A percentile compares a stretch with the other conserved stretches of the same genome.
phyloP scores from a whole-genome alignment of 2,888 invertebrate species.

The Nowickia ferox region DNA sequence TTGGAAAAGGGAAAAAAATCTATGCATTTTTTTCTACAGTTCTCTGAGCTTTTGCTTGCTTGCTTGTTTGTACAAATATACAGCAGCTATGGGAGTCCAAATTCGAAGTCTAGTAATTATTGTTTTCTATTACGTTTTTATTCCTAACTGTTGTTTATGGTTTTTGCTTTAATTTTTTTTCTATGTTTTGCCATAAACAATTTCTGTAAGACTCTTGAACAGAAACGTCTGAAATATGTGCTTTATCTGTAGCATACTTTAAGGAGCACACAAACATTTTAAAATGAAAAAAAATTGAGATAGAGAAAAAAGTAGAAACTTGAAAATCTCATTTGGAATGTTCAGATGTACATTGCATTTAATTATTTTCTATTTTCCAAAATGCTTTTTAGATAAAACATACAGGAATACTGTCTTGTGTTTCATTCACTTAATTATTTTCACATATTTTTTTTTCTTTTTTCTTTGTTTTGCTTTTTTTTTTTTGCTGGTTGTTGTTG shows the following conservation, averaged over 20 bases:
- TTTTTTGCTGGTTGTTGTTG: background rate
- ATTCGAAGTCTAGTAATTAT: constrained; percentile 57
- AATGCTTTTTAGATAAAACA: constrained; percentile 43
- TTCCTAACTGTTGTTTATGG: constrained; percentile 30
- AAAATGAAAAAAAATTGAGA: constrained; percentile 7
- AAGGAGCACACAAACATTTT: constrained; percentile 9
- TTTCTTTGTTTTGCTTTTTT: background rate
- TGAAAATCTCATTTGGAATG: constrained; percentile 55
- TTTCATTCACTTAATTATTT: constrained; percentile 54
- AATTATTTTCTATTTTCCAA: constrained; percentile 64
- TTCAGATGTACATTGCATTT: constrained; percentile 63
- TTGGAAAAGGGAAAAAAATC: background rate
- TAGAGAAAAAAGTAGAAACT: constrained; percentile 7
- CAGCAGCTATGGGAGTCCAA: background rate
- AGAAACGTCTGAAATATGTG: constrained; percentile 41
- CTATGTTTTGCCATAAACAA: constrained; percentile 21
- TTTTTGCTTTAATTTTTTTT: background rate
- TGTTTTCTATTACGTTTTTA: constrained; percentile 39
- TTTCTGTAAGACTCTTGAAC: constrained; percentile 17
- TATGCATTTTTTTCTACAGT: background rate
- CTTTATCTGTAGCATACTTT: constrained; percentile 49
- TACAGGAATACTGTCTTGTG: constrained; percentile 40
- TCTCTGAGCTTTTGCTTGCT: background rate
- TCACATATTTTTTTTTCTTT: background rate
- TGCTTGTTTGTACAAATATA: background rate